Conservation (phyloP, 2,888 invertebrate species). For the Macrophya annulata region DNA sequence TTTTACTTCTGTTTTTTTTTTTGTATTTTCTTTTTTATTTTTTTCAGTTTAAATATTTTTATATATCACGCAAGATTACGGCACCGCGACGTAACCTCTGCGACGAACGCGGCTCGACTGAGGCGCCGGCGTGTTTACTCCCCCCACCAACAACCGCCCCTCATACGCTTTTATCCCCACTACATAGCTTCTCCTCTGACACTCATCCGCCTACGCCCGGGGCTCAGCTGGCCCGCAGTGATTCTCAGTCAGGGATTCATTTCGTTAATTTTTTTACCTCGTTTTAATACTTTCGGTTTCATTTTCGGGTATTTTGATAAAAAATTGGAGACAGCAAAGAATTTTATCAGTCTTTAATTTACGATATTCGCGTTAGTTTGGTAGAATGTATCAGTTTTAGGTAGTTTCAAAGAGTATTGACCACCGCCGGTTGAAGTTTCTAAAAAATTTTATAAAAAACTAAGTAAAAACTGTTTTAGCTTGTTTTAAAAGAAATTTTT, state of each 20-base stretch:
- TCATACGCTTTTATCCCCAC: conserved; percentile 57
- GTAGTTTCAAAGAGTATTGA: not conserved
- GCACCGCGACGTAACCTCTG: conserved; percentile 54
- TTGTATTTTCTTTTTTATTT: not conserved
- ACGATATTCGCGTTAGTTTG: not conserved
- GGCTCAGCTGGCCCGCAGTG: conserved; percentile 62
- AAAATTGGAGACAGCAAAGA: not conserved
- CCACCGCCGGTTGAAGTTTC: not conserved
- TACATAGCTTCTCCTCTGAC: conserved; percentile 38
- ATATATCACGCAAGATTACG: not conserved
- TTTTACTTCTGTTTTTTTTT: not conserved
- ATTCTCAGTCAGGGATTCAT: conserved; percentile 56
- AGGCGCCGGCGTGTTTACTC: conserved; percentile 77
- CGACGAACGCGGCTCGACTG: conserved; percentile 73
- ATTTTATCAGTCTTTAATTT: not conserved
- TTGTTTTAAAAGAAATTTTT: not conserved
- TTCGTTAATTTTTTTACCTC: conserved; percentile 16
- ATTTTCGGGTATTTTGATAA: not conserved
- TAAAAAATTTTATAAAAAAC: not conserved
- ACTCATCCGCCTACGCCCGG: conserved; percentile 60
- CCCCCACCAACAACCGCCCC: conserved; percentile 62
- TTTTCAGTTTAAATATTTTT: not conserved
- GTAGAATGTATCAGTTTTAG: not conserved
- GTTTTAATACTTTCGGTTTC: not conserved
- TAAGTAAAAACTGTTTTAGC: conserved; percentile 5